Percentiles rank a stretch among this genome's conserved stretches.
Conservation (phyloP, 2,113 vertebrate genomes). For the Epinephelus moara region DNA sequence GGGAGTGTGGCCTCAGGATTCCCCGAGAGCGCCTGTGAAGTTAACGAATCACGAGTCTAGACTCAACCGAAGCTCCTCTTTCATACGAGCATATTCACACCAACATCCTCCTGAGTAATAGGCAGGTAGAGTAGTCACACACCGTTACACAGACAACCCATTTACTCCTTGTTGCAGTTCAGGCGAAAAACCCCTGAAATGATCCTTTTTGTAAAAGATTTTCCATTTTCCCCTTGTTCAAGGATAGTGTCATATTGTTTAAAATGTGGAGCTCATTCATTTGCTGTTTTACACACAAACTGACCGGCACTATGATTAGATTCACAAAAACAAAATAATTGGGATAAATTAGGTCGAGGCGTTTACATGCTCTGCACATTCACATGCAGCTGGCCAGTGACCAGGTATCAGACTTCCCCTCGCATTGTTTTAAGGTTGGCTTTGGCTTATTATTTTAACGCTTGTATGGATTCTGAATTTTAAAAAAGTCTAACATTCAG, state of each 20-base stretch:
- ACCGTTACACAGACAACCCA: constrained; percentile 24
- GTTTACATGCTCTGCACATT: neutral
- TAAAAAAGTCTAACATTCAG: neutral
- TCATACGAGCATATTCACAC: constrained; percentile 67
- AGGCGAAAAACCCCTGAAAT: neutral
- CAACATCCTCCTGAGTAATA: constrained; percentile 70
- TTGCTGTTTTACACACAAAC: neutral
- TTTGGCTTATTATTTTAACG: neutral
- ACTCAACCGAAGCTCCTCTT: constrained; percentile 67
- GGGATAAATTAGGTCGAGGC: neutral
- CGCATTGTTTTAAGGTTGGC: neutral
- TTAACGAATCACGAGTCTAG: constrained; percentile 77
- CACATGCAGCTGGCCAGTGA: neutral
- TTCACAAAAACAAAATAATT: no score
- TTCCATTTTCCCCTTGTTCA: constrained; percentile 20
- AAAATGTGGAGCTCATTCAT: constrained; percentile 11
- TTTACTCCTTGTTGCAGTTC: constrained; percentile 35
- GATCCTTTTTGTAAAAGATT: neutral
- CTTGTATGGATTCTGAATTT: neutral
- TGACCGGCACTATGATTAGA: neutral
- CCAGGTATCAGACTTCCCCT: neutral
- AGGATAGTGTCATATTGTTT: constrained; percentile 11
- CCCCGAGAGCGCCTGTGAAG: constrained; percentile 81
- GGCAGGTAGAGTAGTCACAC: constrained; percentile 58
- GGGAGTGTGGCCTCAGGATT: constrained; percentile 81